Evolutionary conservation across 2,888 invertebrate genomes (phyloP).

Genomic region (Calameuta idolon): DNA sequence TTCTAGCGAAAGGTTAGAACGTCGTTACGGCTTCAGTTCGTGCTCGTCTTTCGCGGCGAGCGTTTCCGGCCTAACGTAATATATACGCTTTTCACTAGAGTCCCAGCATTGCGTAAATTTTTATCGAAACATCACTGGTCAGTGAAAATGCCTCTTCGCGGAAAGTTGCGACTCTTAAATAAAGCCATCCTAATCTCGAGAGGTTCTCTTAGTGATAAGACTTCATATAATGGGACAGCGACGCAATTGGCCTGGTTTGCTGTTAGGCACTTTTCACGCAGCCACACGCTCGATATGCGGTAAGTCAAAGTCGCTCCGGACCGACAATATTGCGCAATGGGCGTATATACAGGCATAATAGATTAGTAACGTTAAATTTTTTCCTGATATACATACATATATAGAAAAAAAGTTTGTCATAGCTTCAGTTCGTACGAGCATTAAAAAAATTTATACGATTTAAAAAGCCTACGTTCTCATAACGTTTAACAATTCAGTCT

Average conservation of each 20-base stretch:
- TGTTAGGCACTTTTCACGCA: slow-evolving; percentile 50
- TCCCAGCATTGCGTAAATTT: not conserved
- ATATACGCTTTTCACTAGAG: not conserved
- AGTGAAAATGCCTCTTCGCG: slow-evolving; percentile 49
- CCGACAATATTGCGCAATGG: not conserved
- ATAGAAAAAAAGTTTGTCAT: not conserved
- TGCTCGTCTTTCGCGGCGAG: slow-evolving; percentile 36
- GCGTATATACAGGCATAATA: not conserved
- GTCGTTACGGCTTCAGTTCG: slow-evolving; percentile 39
- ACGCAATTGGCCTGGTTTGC: slow-evolving; percentile 34
- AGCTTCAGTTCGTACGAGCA: not conserved
- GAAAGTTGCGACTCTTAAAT: slow-evolving; percentile 45
- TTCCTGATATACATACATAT: not conserved
- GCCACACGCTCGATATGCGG: slow-evolving; percentile 54
- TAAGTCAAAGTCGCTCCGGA: slow-evolving; percentile 22
- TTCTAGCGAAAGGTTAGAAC: slow-evolving; percentile 20
- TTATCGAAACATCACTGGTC: not conserved
- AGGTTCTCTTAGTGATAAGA: slow-evolving; percentile 17
- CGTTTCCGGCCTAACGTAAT: slow-evolving; percentile 2
- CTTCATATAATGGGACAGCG: slow-evolving; percentile 26
- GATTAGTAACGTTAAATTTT: not conserved
- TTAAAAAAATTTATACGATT: not conserved
- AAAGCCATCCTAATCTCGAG: slow-evolving; percentile 40
- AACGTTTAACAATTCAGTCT: not conserved
- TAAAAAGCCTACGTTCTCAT: not conserved